Percentiles rank a stretch among this genome's conserved stretches.
Conservation (phyloP, 1,140 invertebrate species). For the Teleopsis dalmanni region DNA sequence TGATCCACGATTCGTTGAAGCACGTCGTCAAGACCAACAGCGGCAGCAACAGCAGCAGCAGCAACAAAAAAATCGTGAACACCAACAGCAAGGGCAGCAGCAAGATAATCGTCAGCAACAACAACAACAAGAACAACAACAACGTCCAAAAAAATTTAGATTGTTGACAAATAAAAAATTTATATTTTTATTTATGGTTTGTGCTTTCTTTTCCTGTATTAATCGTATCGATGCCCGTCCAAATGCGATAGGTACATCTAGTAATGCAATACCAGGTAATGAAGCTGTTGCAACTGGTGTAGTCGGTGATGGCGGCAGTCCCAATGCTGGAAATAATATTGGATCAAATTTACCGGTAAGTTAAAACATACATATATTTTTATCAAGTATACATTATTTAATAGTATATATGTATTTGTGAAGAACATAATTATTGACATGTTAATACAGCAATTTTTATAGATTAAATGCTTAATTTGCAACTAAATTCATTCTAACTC, state of each 20-base stretch:
- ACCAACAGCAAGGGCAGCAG: constrained; percentile 16
- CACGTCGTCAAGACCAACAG: neutral
- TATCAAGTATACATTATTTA: too few species aligned
- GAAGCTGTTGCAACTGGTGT: neutral
- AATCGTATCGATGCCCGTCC: constrained; percentile 29
- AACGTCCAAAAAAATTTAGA: constrained; percentile 3
- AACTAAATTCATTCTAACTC: too few species aligned
- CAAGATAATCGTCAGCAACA: neutral
- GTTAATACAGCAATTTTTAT: too few species aligned
- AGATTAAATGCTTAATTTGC: too few species aligned
- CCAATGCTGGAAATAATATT: too few species aligned
- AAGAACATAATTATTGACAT: too few species aligned
- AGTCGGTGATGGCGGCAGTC: neutral
- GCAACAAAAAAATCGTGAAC: neutral
- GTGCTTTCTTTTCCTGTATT: constrained; percentile 22
- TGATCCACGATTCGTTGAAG: constrained; percentile 11
- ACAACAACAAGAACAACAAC: neutral
- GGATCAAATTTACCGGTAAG: too few species aligned
- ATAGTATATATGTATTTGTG: too few species aligned
- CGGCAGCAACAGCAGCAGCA: neutral
- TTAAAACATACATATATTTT: too few species aligned
- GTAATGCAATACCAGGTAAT: constrained; percentile 4
- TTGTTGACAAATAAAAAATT: constrained; percentile 14
- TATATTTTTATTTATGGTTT: constrained; percentile 21
- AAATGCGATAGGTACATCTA: constrained; percentile 13